Base-by-base conservation (phyloP, 2,888 invertebrate genomes). In the Drosophila austrosaltans region DNA sequence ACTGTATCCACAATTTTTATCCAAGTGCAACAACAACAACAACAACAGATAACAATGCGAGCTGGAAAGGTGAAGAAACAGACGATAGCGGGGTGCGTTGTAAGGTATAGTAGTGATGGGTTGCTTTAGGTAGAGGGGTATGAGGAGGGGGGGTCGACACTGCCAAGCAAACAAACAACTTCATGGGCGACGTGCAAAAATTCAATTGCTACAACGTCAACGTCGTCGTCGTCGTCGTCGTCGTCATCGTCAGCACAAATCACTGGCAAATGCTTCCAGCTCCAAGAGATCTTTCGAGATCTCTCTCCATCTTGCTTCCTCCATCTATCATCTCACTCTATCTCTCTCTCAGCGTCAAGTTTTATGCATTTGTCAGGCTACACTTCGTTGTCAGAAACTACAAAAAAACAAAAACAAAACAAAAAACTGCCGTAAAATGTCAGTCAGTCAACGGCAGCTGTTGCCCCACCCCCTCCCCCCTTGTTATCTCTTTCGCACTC, bases 151-250 rank as follows among this genome's bases (percentile, higher is more conserved):
- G 67, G 67, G 66, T 48, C 48, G 68, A 69, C 60, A 73, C 66
- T 78, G 83, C 73, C 89, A 86, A 76, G 88, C 83, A 86, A 89
- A 88, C 88, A 86, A 86, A 89, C 85, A 86, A 87, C 85, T 86
- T 89, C 85, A 86, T 86, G 85, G 89, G 85, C 85, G 89, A 86
- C 85, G 85, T 86, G 85, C 88, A 86, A 86, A 86, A 86, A 86
- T 86, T 89, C 86, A 86, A 86, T 89, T 86, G 85, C 89, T 89
- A 87, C 88, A 89, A 86, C 76, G 68, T 88, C 71, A 68, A 67
- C 75, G 77, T 54, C 57, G 81, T 70, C 65, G 68, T 71, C 64
- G 81, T 70, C 65, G 68, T 71, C 64, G 64, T 61, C 53, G 53
- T 73, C 67, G 67, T 77, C 69, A 63, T 74, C 64, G 76, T 74